These are phyloP conservation scores for Notodonta ziczac DNA, from an alignment of 2,888 invertebrate species.

Conservation along the genomic window DNA sequence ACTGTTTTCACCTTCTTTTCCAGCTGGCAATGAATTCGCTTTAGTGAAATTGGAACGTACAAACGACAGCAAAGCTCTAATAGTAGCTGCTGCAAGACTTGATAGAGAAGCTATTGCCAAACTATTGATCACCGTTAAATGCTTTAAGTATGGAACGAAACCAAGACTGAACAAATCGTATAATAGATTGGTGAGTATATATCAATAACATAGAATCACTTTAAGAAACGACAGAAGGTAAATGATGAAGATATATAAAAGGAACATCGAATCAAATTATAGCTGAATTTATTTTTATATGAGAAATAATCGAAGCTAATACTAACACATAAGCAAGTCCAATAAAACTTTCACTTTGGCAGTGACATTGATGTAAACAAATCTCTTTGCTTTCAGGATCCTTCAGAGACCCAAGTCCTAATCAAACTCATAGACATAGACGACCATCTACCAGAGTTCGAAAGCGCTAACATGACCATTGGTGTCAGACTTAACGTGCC, in stretches of 20 bases:
- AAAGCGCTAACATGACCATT: conserved; percentile 85
- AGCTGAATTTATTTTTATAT: too few relatives aligned
- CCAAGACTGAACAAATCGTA: conserved; percentile 81
- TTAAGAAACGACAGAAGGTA: not conserved
- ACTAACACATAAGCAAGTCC: too few relatives aligned
- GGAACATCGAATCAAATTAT: too few relatives aligned
- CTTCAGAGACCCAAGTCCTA: conserved; percentile 87
- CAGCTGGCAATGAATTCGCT: conserved; percentile 88
- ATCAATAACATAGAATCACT: not conserved
- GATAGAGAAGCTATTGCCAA: conserved; percentile 86
- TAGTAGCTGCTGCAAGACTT: conserved; percentile 85
- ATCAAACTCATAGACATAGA: conserved; percentile 89
- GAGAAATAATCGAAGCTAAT: too few relatives aligned
- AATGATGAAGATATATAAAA: too few relatives aligned
- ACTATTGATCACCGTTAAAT: conserved; percentile 87
- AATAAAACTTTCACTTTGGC: too few relatives aligned
- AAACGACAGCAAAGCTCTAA: conserved; percentile 86
- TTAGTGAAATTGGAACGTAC: conserved; percentile 86
- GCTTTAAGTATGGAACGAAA: conserved; percentile 84
- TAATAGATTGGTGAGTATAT: conserved; percentile 82
- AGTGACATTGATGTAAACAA: too few relatives aligned
- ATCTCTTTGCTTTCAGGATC: conserved; percentile 77
- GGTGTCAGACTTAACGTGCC: conserved; percentile 91
- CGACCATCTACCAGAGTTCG: conserved; percentile 89
- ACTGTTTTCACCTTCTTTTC: conserved; percentile 23